These are phyloP conservation scores for Eupithecia tripunctaria DNA, from an alignment of 2,888 invertebrate species.

Conservation along the genomic window DNA sequence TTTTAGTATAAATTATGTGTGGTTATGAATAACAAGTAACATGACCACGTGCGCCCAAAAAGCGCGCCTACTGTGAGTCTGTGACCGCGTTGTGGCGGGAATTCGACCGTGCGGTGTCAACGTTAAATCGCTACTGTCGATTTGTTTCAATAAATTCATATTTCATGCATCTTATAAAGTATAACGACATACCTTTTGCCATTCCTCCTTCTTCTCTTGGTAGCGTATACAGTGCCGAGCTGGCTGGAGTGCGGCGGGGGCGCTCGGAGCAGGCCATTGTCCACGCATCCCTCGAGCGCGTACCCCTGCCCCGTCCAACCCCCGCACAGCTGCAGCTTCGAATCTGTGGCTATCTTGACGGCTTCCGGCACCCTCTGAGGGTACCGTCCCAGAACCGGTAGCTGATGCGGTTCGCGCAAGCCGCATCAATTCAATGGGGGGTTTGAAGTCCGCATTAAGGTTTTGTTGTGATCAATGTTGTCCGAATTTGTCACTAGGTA, in stretches of 20 bases:
- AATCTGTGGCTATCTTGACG: slow-evolving; percentile 81
- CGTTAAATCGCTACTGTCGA: too few relatives aligned
- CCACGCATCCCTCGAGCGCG: slow-evolving; percentile 89
- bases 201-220: slow-evolving; percentile 96
- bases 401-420: slow-evolving; percentile 1
- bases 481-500: not conserved
- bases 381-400: not conserved
- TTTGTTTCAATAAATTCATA: too few relatives aligned
- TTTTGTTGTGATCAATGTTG: not conserved
- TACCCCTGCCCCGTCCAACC: slow-evolving; percentile 78
- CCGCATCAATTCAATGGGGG: slow-evolving; percentile 9
- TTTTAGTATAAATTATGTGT: too few relatives aligned
- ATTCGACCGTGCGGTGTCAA: too few relatives aligned
- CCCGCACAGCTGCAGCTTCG: slow-evolving; percentile 77
- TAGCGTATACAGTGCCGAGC: slow-evolving; percentile 98
- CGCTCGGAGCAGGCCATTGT: slow-evolving; percentile 89
- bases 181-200: slow-evolving; percentile 93
- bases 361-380: slow-evolving; percentile 47
- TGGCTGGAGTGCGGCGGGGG: slow-evolving; percentile 91
- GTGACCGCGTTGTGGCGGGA: too few relatives aligned
- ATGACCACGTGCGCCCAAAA: too few relatives aligned
- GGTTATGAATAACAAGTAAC: too few relatives aligned
- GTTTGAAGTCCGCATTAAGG: not conserved
- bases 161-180: too few relatives aligned
- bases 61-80: too few relatives aligned